Evolutionary conservation across 2,797 vertebrate genomes (phyloP).

Genomic region (Spondyliosoma cantharus): DNA sequence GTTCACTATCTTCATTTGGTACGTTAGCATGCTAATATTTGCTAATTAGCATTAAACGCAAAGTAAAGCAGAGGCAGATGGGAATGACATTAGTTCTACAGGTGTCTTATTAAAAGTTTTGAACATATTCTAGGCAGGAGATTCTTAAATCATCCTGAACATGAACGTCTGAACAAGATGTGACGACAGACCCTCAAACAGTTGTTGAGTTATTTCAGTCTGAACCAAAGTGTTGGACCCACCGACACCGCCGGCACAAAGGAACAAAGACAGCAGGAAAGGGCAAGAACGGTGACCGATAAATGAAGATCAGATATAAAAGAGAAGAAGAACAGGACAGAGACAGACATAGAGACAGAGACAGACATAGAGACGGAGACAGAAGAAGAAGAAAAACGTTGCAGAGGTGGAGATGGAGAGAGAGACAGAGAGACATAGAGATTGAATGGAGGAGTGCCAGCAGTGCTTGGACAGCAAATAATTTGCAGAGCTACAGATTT

Average conservation of each 20-base stretch:
- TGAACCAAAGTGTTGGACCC: background rate
- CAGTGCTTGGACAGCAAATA: slow-evolving; percentile 63
- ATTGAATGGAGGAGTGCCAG: slow-evolving; percentile 24
- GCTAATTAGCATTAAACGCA: background rate
- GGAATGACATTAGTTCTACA: background rate
- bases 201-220: background rate
- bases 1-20: background rate
- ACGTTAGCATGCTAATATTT: background rate
- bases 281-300: background rate
- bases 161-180: background rate
- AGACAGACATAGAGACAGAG: background rate
- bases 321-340: too few relatives aligned
- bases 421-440: slow-evolving; percentile 8
- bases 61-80: background rate
- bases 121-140: background rate
- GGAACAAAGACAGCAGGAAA: background rate
- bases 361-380: background rate
- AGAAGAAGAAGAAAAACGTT: background rate
- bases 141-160: background rate
- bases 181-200: too few relatives aligned
- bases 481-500: slow-evolving; percentile 74
- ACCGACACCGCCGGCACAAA: background rate
- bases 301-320: background rate
- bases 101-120: background rate
- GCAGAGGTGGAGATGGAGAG: background rate